These are phyloP conservation scores for Rafetus swinhoei DNA, from an alignment of 2,113 vertebrate species.

Conservation along the genomic window DNA sequence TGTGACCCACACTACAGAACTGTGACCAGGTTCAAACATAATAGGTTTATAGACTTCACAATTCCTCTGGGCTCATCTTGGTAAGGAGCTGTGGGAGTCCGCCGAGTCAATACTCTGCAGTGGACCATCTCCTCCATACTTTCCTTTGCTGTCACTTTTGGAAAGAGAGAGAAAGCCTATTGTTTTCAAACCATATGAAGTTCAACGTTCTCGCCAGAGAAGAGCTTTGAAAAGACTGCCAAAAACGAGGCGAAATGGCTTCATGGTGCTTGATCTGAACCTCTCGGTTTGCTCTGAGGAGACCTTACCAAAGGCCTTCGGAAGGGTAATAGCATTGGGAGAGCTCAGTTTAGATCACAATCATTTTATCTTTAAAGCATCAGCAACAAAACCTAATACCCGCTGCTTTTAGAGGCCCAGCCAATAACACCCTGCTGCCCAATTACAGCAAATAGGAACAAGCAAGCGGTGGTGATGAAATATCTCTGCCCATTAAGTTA, in stretches of 20 bases:
- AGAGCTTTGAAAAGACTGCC: neutral
- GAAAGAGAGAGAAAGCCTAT: neutral
- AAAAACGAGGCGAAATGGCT: neutral
- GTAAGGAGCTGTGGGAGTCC: neutral
- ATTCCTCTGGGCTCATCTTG: neutral
- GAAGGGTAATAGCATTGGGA: accelerated
- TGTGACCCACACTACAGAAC: neutral
- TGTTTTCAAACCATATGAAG: accelerated
- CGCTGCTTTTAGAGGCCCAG: accelerated
- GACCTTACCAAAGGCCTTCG: neutral
- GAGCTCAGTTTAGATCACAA: neutral
- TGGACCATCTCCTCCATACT: too few species aligned
- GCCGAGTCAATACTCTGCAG: too few species aligned
- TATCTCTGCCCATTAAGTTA: neutral
- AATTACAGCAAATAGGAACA: accelerated
- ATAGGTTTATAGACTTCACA: neutral
- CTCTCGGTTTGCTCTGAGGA: accelerated
- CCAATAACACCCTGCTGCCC: neutral
- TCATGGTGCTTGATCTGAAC: neutral
- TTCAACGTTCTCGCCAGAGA: neutral
- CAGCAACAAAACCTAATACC: neutral
- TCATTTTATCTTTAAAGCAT: neutral
- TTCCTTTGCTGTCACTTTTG: neutral
- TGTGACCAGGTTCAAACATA: neutral
- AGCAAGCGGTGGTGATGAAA: neutral